phyloP scores from a whole-genome alignment of 2,888 invertebrate genomes.

The Pandemis corylana region DNA sequence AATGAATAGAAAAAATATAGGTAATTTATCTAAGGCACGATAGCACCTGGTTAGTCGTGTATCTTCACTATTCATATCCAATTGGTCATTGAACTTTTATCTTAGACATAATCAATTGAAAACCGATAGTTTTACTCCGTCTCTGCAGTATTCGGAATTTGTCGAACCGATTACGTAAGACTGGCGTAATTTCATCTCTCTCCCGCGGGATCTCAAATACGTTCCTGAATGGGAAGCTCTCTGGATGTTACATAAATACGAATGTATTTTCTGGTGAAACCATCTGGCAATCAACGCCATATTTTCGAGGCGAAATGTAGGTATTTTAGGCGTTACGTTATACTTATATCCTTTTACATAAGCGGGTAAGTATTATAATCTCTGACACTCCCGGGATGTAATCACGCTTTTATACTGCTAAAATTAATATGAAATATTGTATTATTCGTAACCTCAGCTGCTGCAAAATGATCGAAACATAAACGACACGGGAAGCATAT shows the following conservation, averaged over 20 bases:
- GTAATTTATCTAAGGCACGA: too few species aligned
- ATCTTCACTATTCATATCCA: too few species aligned
- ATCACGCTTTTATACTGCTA: too few species aligned
- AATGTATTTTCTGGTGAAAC: conserved; percentile 1
- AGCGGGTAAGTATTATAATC: neutral
- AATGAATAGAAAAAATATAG: too few species aligned
- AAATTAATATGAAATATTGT: too few species aligned
- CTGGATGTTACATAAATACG: neutral
- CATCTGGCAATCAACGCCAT: neutral
- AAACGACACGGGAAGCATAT: too few species aligned
- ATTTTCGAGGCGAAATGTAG: neutral
- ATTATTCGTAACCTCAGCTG: too few species aligned
- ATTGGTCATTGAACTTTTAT: too few species aligned
- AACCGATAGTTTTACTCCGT: neutral
- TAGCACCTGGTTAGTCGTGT: too few species aligned
- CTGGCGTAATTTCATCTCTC: conserved; percentile 20
- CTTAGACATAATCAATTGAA: neutral
- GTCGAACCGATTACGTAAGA: conserved; percentile 23
- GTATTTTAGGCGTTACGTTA: too few species aligned
- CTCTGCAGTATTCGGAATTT: conserved; percentile 11
- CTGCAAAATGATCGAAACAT: too few species aligned
- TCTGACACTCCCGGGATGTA: too few species aligned
- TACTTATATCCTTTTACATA: neutral
- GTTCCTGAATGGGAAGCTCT: conserved; percentile 1
- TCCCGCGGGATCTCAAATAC: conserved; percentile 6